phyloP scores from a whole-genome alignment of 1,140 invertebrate genomes.

The Lepidurus apus region DNA sequence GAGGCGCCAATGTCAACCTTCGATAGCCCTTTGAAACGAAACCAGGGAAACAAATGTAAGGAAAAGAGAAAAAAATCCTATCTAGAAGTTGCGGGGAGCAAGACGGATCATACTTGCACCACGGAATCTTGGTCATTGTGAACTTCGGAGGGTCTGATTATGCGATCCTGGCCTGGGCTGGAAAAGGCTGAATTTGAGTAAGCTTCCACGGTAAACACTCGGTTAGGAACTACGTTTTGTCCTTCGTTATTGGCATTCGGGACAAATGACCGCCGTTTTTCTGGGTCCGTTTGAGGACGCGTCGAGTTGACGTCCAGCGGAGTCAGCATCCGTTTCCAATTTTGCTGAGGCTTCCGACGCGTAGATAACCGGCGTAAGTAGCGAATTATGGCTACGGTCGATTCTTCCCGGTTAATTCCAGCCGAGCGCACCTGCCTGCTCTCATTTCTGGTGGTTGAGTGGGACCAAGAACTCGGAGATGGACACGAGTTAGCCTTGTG shows the following conservation, averaged over 20 bases:
- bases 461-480: not conserved
- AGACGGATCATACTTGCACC: not conserved
- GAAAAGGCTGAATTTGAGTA: not conserved
- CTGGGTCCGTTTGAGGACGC: not conserved
- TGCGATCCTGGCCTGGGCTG: not conserved
- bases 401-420: not conserved
- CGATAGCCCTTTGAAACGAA: too few relatives aligned
- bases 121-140: not conserved
- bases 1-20: too few relatives aligned
- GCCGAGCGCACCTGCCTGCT: not conserved
- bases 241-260: not conserved
- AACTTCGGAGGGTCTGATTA: not conserved
- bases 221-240: not conserved
- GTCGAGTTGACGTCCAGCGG: not conserved
- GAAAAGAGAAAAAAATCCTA: not conserved
- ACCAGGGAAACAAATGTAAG: not conserved
- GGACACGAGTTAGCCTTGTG: not conserved
- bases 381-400: not conserved
- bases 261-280: not conserved
- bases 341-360: not conserved
- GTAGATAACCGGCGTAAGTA: not conserved
- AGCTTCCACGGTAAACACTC: not conserved
- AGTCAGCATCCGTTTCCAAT: conserved; percentile 3
- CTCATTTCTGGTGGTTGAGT: not conserved
- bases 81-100: not conserved